Evolutionary conservation across 2,113 vertebrate genomes (phyloP).

Genomic region (Conger conger): DNA sequence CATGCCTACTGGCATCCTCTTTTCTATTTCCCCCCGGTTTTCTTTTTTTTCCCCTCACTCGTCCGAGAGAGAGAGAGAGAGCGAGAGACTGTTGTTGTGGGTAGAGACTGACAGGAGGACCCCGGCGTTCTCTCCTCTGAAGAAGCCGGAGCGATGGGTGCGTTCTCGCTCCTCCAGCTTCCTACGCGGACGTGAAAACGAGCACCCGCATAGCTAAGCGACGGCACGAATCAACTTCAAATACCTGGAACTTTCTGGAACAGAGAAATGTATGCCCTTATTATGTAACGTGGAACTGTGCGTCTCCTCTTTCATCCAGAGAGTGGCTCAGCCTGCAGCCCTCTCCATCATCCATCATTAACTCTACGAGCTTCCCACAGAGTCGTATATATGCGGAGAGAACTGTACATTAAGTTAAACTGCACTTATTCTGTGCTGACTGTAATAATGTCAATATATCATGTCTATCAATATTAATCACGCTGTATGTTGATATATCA

Average conservation of each 20-base stretch:
- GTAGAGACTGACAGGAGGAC: slow-evolving; percentile 38
- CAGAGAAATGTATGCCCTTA: too few relatives aligned
- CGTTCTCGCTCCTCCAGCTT: neutral
- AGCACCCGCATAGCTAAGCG: neutral
- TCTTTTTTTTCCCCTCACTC: slow-evolving; percentile 20
- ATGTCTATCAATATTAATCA: too few relatives aligned
- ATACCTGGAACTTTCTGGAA: neutral
- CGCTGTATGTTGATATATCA: too few relatives aligned
- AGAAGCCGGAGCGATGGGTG: neutral
- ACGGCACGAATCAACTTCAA: neutral
- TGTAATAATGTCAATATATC: too few relatives aligned
- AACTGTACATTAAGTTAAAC: too few relatives aligned
- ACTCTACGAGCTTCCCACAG: too few relatives aligned
- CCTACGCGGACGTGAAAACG: neutral
- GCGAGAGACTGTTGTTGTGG: slow-evolving; percentile 40
- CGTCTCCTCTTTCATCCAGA: too few relatives aligned
- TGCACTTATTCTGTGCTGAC: too few relatives aligned
- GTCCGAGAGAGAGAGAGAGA: slow-evolving; percentile 34
- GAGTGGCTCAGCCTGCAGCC: too few relatives aligned
- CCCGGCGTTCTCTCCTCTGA: neutral
- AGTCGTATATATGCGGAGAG: too few relatives aligned
- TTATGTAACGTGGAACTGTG: too few relatives aligned
- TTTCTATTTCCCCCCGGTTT: slow-evolving; percentile 13
- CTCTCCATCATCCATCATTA: too few relatives aligned
- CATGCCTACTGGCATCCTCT: slow-evolving; percentile 45